Percentiles rank a stretch among this genome's conserved stretches.
Evolutionary conservation across 2,797 vertebrate species (phyloP).

Genomic region (Alfaro cultratus): DNA sequence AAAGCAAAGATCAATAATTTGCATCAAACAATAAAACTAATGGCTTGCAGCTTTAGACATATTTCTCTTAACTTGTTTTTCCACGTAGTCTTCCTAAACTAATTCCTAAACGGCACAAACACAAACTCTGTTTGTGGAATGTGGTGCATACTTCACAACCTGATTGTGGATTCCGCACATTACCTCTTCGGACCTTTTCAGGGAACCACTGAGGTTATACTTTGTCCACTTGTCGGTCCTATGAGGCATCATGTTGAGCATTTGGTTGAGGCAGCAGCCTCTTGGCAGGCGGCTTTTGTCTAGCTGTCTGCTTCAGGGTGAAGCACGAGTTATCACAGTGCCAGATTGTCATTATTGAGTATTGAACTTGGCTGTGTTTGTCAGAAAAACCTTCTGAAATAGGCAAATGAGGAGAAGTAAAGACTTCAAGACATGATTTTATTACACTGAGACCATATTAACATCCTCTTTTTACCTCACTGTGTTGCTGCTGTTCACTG

Average conservation of each 20-base stretch:
- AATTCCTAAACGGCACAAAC: too few relatives aligned
- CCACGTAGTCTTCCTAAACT: background rate
- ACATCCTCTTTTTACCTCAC: conserved; percentile 22
- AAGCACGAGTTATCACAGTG: conserved; percentile 12
- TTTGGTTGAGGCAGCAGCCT: conserved; percentile 15
- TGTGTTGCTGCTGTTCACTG: conserved; percentile 27
- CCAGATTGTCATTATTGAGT: conserved; percentile 44
- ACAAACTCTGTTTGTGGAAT: too few relatives aligned
- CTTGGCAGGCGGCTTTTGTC: background rate
- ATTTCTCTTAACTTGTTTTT: background rate
- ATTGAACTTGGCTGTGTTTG: conserved; percentile 16
- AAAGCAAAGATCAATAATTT: too few relatives aligned
- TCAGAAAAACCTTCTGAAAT: background rate
- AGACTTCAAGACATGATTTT: conserved; percentile 21
- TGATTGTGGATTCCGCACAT: conserved; percentile 6
- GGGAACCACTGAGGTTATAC: background rate
- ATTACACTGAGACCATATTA: conserved; percentile 27
- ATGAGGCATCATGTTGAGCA: conserved; percentile 8
- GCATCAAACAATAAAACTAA: background rate
- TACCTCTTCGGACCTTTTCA: background rate
- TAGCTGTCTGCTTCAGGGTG: conserved; percentile 26
- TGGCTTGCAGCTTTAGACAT: background rate
- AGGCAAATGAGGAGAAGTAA: conserved; percentile 2
- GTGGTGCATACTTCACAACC: conserved; percentile 1
- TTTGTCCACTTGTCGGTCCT: conserved; percentile 1